Evolutionary conservation across 2,888 invertebrate genomes (phyloP), one percentile per base, ranked within the genome.

Genomic region (Philopedon plagiatum): DNA sequence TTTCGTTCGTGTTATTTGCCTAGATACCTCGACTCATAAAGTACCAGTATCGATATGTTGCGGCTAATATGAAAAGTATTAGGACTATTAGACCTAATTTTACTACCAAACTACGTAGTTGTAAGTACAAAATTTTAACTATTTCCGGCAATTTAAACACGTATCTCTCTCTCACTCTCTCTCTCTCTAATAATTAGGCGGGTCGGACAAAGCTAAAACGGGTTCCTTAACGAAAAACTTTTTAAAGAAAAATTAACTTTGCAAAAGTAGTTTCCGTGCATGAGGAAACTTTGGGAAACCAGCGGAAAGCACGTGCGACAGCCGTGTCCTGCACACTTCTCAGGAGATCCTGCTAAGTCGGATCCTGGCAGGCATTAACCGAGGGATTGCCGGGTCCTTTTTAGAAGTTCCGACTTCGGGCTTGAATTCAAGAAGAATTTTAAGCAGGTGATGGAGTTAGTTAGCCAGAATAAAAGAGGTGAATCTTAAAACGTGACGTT

Each of bases 241-340:
- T 29, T 54, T 9, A 54, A 51, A 65, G 46, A 65, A 71, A 71
- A 65, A 58, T 41, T 23, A 54, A 64, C 60, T 71, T 44, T 41
- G 64, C 26, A 70, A 26, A 54, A 68, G 54, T 70, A 70, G 63
- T 64, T 70, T 29, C 44, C 15, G n/a, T 23, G 29, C 41, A 54
- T 15, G 54, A 41, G 58, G 29, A 19, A 70, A 70, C 56, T 54
- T 70, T 64, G n/a, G 37, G 41, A 63, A 71, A 64, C 58, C 23
- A 37, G 46, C 56, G 66, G 71, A 66, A 71, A 71, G 65, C 71
- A 71, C 71, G 71, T 71, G 71, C 71, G 71, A 61, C 66, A 66
- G 34, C 51, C 71, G 71, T 71, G 71, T 71, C 66, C 60, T 61
- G 71, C 71, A 71, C 71, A 65, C 71, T 71, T 66, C 62, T 71